Base-by-base conservation (phyloP, 2,888 invertebrate genomes). In the Artemia sp. region DNA sequence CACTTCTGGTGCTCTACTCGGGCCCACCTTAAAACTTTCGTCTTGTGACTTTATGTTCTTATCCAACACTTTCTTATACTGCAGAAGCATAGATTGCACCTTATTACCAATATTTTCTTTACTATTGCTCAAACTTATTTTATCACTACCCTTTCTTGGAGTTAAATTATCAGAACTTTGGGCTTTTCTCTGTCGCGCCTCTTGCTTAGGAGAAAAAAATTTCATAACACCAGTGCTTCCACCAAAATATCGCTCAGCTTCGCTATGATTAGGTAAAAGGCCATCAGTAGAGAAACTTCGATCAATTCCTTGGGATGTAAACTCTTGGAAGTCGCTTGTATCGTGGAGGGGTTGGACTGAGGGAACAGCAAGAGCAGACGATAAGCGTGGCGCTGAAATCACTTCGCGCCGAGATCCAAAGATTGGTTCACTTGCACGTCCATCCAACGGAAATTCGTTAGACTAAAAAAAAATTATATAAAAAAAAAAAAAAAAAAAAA, bases 191-290 rank as follows among this genome's bases (percentile, higher is more conserved):
- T 58, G 64, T n/a, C n/a, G 24, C 64, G n/a, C 64, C 24, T 58
- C 14, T 58, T 58, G n/a, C 14, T 19, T 19, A 24, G 64, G 64
- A 19, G 64, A 58, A 9, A 58, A 58, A 10, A 24, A 24, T 58
- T 58, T 58, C 64, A 24, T 24, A 9, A 24, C 14, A n/a, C 64
- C 64, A 58, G 14, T 19, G 38, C 70, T 52, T 8, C 51, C 52
- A 51, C 52, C 67, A 71, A 78, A 78, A 67, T 76, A 77, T 8
- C 74, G 74, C 53, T 78, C 77, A 8, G 77, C 77, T 69, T 76
- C 76, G 51, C 75, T 73, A 50, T 74, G 73, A 3, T 76, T 73
- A 19, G 77, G 77, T 68, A 77, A 71, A 11, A 77, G 73, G 19
- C 76, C 75, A 71, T 78, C 77, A 24, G 74, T 70, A 71, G 75